phyloP scores from a whole-genome alignment of 2,888 invertebrate genomes.

The Lissonota sp. region DNA sequence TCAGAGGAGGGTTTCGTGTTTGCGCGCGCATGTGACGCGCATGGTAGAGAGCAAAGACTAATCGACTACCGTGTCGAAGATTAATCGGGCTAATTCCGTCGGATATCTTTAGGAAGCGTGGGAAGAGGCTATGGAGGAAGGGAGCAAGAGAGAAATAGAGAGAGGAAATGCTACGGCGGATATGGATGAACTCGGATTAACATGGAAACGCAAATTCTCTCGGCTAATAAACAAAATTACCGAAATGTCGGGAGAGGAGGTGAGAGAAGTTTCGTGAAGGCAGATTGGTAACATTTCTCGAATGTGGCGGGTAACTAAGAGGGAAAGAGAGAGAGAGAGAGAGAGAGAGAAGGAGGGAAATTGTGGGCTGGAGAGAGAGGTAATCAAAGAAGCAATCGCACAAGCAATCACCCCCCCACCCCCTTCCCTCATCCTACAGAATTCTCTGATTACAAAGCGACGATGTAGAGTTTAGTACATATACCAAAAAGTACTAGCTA shows the following conservation, averaged over 20 bases:
- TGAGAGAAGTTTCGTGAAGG: background rate
- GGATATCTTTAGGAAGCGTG: background rate
- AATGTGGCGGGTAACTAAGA: too few relatives aligned
- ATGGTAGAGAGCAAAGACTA: slow-evolving; percentile 3
- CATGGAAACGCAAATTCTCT: slow-evolving; percentile 19
- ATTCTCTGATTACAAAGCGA: too few relatives aligned
- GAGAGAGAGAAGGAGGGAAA: too few relatives aligned
- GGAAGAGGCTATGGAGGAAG: background rate
- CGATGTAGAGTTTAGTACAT: too few relatives aligned
- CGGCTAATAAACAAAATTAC: slow-evolving; percentile 37
- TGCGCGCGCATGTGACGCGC: background rate
- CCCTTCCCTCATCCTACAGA: too few relatives aligned
- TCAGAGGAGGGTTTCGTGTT: background rate
- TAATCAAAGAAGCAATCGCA: too few relatives aligned
- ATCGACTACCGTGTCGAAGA: slow-evolving; percentile 43
- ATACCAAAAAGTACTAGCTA: too few relatives aligned
- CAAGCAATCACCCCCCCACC: too few relatives aligned
- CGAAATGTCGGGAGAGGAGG: slow-evolving; percentile 3
- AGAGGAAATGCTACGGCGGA: background rate
- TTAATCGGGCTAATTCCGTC: slow-evolving; percentile 41
- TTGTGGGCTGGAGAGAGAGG: too few relatives aligned
- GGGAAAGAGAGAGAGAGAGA: too few relatives aligned
- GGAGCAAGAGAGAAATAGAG: background rate
- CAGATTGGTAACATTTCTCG: background rate
- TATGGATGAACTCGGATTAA: slow-evolving; percentile 14